A percentile compares a stretch with the other conserved stretches of the same genome.
phyloP scores from a whole-genome alignment of 2,113 vertebrate species.

The Psophia crepitans region DNA sequence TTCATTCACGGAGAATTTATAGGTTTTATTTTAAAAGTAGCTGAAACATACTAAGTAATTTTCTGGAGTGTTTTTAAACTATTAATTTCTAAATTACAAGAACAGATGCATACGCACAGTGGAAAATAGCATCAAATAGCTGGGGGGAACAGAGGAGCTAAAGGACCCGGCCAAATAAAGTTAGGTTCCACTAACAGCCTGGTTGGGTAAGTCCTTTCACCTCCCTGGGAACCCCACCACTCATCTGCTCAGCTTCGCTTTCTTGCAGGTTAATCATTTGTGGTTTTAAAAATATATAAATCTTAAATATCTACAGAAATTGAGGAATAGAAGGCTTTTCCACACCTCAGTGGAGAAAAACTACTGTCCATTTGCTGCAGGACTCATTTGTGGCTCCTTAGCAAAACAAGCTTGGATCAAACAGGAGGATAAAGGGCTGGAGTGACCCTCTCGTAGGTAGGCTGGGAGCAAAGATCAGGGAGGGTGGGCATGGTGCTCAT shows the following conservation, averaged over 20 bases:
- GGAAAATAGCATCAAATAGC: slow-evolving; percentile 54
- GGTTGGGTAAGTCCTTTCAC: slow-evolving; percentile 16
- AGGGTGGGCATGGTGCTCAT: neutral
- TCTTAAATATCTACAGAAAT: slow-evolving; percentile 3
- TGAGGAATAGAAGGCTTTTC: slow-evolving; percentile 35
- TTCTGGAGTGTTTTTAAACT: slow-evolving; percentile 46
- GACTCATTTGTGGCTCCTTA: neutral
- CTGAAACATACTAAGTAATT: slow-evolving; percentile 37
- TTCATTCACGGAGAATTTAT: slow-evolving; percentile 43
- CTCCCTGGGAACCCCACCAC: neutral
- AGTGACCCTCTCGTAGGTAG: neutral
- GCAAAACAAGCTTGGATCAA: neutral
- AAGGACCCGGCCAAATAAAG: slow-evolving; percentile 9
- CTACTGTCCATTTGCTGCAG: slow-evolving; percentile 22
- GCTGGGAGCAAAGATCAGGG: neutral
- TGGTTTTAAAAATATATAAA: slow-evolving; percentile 38
- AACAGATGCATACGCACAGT: slow-evolving; percentile 49
- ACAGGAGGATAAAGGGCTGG: neutral
- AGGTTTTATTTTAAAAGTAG: slow-evolving; percentile 54
- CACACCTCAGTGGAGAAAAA: neutral
- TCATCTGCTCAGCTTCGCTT: neutral
- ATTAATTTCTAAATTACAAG: slow-evolving; percentile 61
- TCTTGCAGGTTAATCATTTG: slow-evolving; percentile 32
- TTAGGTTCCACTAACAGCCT: slow-evolving; percentile 27
- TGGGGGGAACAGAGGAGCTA: neutral